Base-by-base conservation (phyloP, 2,888 invertebrate genomes). In the Drosophila neonasuta region DNA sequence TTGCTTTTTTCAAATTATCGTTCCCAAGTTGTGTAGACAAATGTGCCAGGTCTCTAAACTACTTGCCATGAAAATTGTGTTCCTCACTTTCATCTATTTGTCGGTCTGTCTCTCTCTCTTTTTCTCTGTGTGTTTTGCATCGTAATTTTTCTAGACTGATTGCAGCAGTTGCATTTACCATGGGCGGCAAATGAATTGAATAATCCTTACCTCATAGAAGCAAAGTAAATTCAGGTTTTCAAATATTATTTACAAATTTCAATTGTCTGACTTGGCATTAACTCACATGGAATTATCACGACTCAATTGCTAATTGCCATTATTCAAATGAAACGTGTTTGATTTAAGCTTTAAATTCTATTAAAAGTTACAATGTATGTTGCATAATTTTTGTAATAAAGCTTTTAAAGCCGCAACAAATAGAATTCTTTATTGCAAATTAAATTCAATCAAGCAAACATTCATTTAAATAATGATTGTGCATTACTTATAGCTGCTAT, bases 11-110 rank as follows among this genome's bases (percentile, higher is more conserved):
- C 72, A 79, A 85, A 87, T 84, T 82, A 85, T 81, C 78, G 82
- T 74, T 82, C 87, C 87, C 85, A 58, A 74, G 87, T 65, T 68
- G 80, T 61, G 46, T 42, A 67, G 81, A 79, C 76, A 71, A 74
- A 68, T 79, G 73, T 48, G 62, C 57, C 65, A 77, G 66, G 71
- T 79, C 78, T 78, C 77, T 49, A 36, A 77, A 67, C 79, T 69
- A 65, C 62, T 73, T 52, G 52, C 48, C 54, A 64, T 57, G 67
- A 46, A 75, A 73, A 71, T 63, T 74, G 66, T 49, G 44, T 55
- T 50, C 44, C 64, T 36, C 36, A 36, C 41, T 36, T 42, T 13
- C 42, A 29, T 10, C 17, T 17, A 29, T 7, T 32, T 32, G n/a
- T 20, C 17, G 10, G 2, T 29, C 41, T 50, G 8, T 8, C 1